These are phyloP conservation scores for Palythoa grandiflora DNA, from an alignment of 92 coral and sea anemone species.

Conservation along the genomic window DNA sequence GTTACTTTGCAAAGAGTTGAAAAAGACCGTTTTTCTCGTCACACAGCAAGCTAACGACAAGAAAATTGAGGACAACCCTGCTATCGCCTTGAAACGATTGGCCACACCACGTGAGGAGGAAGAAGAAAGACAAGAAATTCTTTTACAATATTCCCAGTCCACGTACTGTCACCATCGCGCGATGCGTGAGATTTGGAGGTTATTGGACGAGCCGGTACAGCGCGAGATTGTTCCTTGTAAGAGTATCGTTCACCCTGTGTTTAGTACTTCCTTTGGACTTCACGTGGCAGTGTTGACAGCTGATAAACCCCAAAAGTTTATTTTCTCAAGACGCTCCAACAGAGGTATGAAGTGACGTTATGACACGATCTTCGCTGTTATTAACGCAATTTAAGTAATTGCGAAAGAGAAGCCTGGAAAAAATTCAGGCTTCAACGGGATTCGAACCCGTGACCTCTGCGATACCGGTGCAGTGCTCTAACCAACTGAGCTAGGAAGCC, in stretches of 20 bases:
- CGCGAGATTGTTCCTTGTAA: slow-evolving; percentile 85
- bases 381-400: too few species aligned
- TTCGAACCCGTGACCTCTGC: too few species aligned
- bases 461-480: too few species aligned
- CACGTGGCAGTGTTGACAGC: slow-evolving; percentile 99
- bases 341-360: too few species aligned
- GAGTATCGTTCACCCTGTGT: slow-evolving; percentile 86
- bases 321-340: slow-evolving; percentile 91
- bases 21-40: slow-evolving; percentile 1
- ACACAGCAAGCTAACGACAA: slow-evolving; percentile 85
- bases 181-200: slow-evolving; percentile 94
- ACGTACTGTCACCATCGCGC: slow-evolving; percentile 99
- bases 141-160: slow-evolving; percentile 80
- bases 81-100: slow-evolving; percentile 90
- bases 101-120: slow-evolving; percentile 96
- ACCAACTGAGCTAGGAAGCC: too few species aligned
- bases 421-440: too few species aligned
- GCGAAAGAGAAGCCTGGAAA: too few species aligned
- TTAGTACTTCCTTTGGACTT: slow-evolving; percentile 99
- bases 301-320: slow-evolving; percentile 88
- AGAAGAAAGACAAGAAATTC: slow-evolving; percentile 94
- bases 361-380: too few species aligned
- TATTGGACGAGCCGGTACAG: slow-evolving; percentile 73
- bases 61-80: slow-evolving; percentile 89
- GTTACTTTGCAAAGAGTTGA: too few species aligned